phyloP scores from a whole-genome alignment of 2,113 vertebrate genomes.

The Brachionichthys hirsutus region DNA sequence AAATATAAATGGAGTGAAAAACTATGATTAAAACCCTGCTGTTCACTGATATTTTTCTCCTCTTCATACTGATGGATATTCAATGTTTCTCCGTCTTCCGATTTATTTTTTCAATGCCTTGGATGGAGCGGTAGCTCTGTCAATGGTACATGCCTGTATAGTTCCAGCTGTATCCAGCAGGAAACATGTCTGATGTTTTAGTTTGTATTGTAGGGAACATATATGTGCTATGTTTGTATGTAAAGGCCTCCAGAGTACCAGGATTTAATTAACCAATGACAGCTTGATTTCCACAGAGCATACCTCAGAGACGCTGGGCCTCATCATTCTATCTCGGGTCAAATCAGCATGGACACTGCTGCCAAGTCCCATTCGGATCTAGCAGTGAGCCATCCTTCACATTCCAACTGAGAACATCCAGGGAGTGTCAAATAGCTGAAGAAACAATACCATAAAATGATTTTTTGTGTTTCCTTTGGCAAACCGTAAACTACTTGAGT shows the following conservation, averaged over 20 bases:
- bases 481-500: neutral
- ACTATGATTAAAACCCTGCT: constrained; percentile 16
- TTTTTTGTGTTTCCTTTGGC: neutral
- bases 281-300: constrained; percentile 53
- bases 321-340: constrained; percentile 50
- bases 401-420: constrained; percentile 12
- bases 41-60: constrained; percentile 2
- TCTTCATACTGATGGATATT: neutral
- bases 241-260: constrained; percentile 54
- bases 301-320: constrained; percentile 38
- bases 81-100: constrained; percentile 13
- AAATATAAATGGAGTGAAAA: constrained; percentile 13
- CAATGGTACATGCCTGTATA: constrained; percentile 27
- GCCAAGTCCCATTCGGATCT: constrained; percentile 35
- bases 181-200: constrained; percentile 37
- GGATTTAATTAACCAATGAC: constrained; percentile 62
- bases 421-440: neutral
- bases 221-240: constrained; percentile 55
- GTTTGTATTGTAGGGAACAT: constrained; percentile 58
- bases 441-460: constrained; percentile 7
- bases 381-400: constrained; percentile 16
- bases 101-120: constrained; percentile 25
- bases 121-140: constrained; percentile 57
- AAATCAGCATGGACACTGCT: constrained; percentile 45
- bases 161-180: constrained; percentile 50